These are phyloP conservation scores for Pithys albifrons DNA, from an alignment of 2,113 vertebrate species.

Conservation along the genomic window DNA sequence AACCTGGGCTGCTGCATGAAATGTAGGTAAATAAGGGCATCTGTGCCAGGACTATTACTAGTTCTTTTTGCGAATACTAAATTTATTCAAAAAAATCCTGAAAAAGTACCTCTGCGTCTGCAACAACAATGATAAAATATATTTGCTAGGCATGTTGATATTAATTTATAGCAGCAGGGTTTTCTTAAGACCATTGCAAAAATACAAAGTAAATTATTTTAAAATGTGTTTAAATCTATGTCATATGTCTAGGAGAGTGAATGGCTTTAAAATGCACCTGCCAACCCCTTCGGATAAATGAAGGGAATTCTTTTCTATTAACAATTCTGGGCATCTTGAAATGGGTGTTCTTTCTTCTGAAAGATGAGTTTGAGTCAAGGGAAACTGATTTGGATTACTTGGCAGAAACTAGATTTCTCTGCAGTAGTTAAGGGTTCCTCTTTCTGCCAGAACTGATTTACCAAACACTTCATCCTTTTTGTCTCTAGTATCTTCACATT, in stretches of 20 bases:
- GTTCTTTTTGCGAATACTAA: neutral
- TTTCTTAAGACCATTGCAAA: neutral
- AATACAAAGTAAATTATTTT: neutral
- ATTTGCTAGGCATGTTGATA: neutral
- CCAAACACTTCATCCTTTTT: neutral
- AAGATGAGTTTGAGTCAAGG: neutral
- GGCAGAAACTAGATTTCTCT: neutral
- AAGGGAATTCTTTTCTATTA: neutral
- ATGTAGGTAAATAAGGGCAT: neutral
- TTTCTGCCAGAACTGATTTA: neutral
- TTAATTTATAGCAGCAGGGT: neutral
- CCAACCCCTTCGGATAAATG: neutral
- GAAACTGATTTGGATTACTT: neutral
- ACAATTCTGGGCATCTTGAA: neutral
- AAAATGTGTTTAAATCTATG: neutral
- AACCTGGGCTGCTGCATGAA: neutral
- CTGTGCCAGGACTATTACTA: neutral
- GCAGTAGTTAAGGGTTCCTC: neutral
- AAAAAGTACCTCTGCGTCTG: neutral
- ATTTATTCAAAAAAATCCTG: neutral
- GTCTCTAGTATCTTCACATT: neutral
- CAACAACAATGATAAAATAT: neutral
- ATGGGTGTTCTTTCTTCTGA: neutral
- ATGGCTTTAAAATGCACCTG: neutral
- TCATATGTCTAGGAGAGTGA: neutral